Percentiles rank a stretch among this genome's conserved stretches.
These are phyloP conservation scores for Rhyacichthys aspro DNA, from an alignment of 2,797 vertebrate genomes.

Conservation along the genomic window DNA sequence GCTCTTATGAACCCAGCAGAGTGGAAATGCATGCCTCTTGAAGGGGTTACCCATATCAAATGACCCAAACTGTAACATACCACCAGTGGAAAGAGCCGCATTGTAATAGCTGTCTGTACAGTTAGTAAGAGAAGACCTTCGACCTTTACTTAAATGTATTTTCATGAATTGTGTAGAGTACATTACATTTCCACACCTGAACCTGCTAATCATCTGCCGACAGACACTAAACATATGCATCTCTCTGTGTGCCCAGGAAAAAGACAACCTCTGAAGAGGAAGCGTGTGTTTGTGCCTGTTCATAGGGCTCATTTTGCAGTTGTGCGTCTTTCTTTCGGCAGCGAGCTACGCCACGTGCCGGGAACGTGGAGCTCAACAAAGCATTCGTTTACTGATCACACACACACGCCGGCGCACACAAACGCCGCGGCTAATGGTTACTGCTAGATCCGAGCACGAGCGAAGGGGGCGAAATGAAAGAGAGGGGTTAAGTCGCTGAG, in stretches of 20 bases:
- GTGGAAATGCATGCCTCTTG: too few species aligned
- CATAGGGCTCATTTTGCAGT: constrained; percentile 72
- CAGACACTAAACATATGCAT: background rate
- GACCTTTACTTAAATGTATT: background rate
- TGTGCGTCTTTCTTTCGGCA: constrained; percentile 50
- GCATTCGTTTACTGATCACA: constrained; percentile 72
- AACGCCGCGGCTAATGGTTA: constrained; percentile 65
- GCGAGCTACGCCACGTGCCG: constrained; percentile 68
- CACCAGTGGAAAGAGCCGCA: too few species aligned
- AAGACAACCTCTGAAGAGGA: constrained; percentile 11
- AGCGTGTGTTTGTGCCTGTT: constrained; percentile 15
- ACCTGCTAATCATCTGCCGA: background rate
- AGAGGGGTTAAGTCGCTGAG: constrained; percentile 81
- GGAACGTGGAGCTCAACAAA: constrained; percentile 67
- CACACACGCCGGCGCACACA: constrained; percentile 38
- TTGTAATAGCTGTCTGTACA: too few species aligned
- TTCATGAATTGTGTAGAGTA: background rate
- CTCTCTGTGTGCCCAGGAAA: background rate
- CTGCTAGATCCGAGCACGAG: constrained; percentile 69
- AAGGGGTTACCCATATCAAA: too few species aligned
- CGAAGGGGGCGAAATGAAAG: constrained; percentile 77
- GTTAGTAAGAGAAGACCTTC: background rate
- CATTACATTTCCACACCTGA: background rate
- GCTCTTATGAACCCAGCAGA: too few species aligned
- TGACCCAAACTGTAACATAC: too few species aligned